Base-by-base conservation (phyloP, 30 jellyfish, hydroid and myxozoan genomes). In the Morbakka virulenta region DNA sequence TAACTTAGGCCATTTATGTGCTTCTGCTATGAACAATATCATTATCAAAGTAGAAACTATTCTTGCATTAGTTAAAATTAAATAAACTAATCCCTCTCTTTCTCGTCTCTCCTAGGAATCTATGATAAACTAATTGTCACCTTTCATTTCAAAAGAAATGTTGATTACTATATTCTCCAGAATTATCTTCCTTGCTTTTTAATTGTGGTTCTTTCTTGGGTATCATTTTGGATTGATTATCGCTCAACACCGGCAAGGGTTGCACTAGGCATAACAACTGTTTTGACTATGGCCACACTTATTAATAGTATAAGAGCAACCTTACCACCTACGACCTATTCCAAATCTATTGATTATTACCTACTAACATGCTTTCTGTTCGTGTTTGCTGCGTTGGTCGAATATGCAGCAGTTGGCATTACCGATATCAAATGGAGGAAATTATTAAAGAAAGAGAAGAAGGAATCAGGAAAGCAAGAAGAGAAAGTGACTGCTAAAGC, bases 221-320 rank as follows among this genome's bases (percentile, higher is more conserved):
- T 89, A 24, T 86, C 95, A 34, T 89, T 89, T 66, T 89, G 97
- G 97, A 89, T 89, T 62, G 95, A 89, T 81, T 89, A 89, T 52
- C 81, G 95, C 6, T 89, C 97, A 24, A 89, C 97, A 2, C 97
- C 97, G 14, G 97, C 97, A 13, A 41, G 97, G 17, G 97, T 89
- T 21, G 93, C 95, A 12, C 89, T 89, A 29, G 97, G 97, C 3
- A 89, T 89, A 20, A 89, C 97, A 3, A 89, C 97, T 1, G 97
- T 89, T 0, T 61, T 89, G 6, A 89, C 97, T 2, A 89, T 89
- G 48, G 82, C 95, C 1, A 81, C 97, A 13, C 61, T 89, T 28
- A 85, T 87, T 17, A 81, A 81, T 67, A 81, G 96, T 75, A 88
- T 88, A 69, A 61, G 96, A 35, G 72, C 91, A 23, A 80, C 94